These are phyloP conservation scores for Urosaurus nigricauda DNA, from an alignment of 2,797 vertebrate species.

Conservation along the genomic window DNA sequence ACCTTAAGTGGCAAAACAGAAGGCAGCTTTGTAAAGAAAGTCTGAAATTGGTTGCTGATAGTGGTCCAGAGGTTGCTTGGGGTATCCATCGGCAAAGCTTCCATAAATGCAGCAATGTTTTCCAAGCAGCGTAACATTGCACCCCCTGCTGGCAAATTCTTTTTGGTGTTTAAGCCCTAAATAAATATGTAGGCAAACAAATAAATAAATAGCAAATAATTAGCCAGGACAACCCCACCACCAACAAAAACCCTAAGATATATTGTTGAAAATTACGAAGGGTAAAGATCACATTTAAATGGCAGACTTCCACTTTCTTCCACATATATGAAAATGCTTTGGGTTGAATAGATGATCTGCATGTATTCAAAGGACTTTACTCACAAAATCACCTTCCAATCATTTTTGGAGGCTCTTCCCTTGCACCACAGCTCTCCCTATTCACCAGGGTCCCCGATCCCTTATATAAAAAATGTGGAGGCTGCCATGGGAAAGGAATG, in stretches of 20 bases:
- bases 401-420: too few species aligned
- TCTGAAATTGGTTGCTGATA: conserved; percentile 99
- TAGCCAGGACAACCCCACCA: too few species aligned
- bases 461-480: too few species aligned
- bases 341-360: neutral
- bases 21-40: conserved; percentile 95
- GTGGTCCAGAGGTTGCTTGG: conserved; percentile 99
- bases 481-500: too few species aligned
- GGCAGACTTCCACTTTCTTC: neutral
- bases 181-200: conserved; percentile 50
- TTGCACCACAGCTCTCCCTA: too few species aligned
- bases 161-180: conserved; percentile 98
- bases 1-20: conserved; percentile 98
- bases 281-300: neutral
- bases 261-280: conserved; percentile 26
- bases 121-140: conserved; percentile 98
- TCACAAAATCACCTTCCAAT: too few species aligned
- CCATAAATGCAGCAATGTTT: conserved; percentile 98
- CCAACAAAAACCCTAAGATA: too few species aligned
- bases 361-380: too few species aligned
- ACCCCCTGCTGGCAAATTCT: conserved; percentile 95
- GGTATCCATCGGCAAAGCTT: conserved; percentile 98
- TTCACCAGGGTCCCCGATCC: too few species aligned
- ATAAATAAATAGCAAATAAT: neutral
- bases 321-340: neutral